Conservation (phyloP, 2,797 vertebrate species). For the Malurus splendens region DNA sequence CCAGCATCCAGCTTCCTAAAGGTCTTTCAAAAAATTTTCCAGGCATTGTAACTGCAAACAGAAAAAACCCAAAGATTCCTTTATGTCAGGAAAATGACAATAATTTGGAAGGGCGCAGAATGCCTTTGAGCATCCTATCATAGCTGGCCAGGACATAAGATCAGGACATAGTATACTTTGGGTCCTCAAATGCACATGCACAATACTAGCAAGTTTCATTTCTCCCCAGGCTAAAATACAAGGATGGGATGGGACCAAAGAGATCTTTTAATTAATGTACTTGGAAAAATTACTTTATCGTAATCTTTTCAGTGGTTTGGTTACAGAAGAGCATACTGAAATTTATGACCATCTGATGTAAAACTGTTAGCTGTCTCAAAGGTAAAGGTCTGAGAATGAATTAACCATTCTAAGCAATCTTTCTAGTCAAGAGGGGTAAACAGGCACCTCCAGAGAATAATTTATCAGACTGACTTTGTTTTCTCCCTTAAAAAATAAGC, state of each 20-base stretch:
- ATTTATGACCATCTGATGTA: neutral
- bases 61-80: neutral
- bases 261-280: neutral
- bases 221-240: neutral
- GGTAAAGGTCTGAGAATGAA: neutral
- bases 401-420: neutral
- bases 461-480: neutral
- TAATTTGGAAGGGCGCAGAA: neutral
- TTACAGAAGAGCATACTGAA: neutral
- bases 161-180: neutral
- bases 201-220: neutral
- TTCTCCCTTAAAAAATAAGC: neutral
- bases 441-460: neutral
- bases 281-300: neutral
- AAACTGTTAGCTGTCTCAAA: neutral
- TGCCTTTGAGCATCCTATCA: neutral
- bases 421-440: neutral
- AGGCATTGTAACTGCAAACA: slow-evolving; percentile 16
- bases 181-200: neutral
- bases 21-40: slow-evolving; percentile 31
- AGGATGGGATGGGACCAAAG: neutral
- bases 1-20: slow-evolving; percentile 44
- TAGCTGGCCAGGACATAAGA: neutral
- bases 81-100: neutral
- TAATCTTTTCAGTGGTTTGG: neutral